phyloP scores from a whole-genome alignment of 2,888 invertebrate species.

The Serrognathus titanus region DNA sequence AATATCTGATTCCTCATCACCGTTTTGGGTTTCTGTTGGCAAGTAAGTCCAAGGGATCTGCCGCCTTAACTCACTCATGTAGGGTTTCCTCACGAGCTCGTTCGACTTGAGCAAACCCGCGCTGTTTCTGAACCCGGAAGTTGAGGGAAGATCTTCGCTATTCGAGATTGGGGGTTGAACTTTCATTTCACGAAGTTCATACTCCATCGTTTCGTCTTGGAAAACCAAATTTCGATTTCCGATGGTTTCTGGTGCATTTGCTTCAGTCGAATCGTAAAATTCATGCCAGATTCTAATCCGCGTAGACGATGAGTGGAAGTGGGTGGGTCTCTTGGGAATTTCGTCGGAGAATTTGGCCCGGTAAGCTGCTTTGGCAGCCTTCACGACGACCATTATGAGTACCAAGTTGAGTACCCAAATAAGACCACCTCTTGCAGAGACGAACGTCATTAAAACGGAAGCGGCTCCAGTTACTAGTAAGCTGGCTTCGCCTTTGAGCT shows the following conservation, averaged over 20 bases:
- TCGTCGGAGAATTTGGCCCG: slow-evolving; percentile 1
- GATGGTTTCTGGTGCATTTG: neutral
- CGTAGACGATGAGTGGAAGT: neutral
- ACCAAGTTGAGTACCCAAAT: slow-evolving; percentile 35
- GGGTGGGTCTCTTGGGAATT: neutral
- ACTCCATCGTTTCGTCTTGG: too few relatives aligned
- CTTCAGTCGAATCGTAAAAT: slow-evolving; percentile 32
- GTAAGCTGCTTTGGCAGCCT: slow-evolving; percentile 19
- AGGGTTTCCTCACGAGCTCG: too few relatives aligned
- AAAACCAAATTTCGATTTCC: too few relatives aligned
- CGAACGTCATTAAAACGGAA: slow-evolving; percentile 25
- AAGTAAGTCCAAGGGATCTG: too few relatives aligned
- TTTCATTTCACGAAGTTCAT: too few relatives aligned
- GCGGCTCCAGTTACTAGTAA: slow-evolving; percentile 25
- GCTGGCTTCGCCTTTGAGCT: slow-evolving; percentile 22
- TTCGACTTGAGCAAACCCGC: too few relatives aligned
- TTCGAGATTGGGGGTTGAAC: too few relatives aligned
- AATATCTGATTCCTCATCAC: too few relatives aligned
- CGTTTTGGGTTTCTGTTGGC: too few relatives aligned
- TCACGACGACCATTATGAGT: slow-evolving; percentile 29
- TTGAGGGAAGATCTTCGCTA: too few relatives aligned
- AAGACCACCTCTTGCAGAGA: slow-evolving; percentile 30
- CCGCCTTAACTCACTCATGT: too few relatives aligned
- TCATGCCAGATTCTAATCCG: slow-evolving; percentile 36
- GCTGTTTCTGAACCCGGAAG: too few relatives aligned